Percentiles rank a stretch among this genome's conserved stretches.
phyloP scores from a whole-genome alignment of 2,888 invertebrate species.

The Ernsta delagoae region DNA sequence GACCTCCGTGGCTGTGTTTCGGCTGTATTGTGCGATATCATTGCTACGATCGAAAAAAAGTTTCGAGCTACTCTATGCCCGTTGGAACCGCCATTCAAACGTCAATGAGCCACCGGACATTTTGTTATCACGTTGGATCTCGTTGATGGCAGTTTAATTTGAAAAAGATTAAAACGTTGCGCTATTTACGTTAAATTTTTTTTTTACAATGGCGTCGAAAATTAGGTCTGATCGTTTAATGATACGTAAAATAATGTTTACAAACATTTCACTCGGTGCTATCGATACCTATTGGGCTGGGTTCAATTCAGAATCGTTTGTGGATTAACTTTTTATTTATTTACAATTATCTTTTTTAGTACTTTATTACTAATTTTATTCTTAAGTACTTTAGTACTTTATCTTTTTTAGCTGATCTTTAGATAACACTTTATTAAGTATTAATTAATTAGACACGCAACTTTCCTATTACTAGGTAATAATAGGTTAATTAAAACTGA shows the following conservation, averaged over 20 bases:
- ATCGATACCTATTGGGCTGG: too few relatives aligned
- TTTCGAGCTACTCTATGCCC: slow-evolving; percentile 47
- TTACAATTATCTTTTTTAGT: too few relatives aligned
- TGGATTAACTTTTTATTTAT: too few relatives aligned
- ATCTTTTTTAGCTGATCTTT: too few relatives aligned
- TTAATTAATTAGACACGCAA: too few relatives aligned
- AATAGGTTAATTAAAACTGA: too few relatives aligned
- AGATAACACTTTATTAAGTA: too few relatives aligned
- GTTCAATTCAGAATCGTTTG: too few relatives aligned
- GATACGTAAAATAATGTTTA: slow-evolving; percentile 65
- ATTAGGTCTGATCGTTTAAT: slow-evolving; percentile 59
- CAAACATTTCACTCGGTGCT: slow-evolving; percentile 33
- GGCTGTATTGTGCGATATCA: slow-evolving; percentile 65
- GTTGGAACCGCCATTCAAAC: slow-evolving; percentile 54
- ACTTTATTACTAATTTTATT: too few relatives aligned
- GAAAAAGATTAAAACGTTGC: slow-evolving; percentile 58
- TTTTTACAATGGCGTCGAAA: slow-evolving; percentile 38
- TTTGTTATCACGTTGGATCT: slow-evolving; percentile 65
- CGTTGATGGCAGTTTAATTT: slow-evolving; percentile 61
- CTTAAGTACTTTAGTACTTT: too few relatives aligned
- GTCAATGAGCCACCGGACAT: slow-evolving; percentile 69
- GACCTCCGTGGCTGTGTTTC: slow-evolving; percentile 56
- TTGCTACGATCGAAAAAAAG: slow-evolving; percentile 55
- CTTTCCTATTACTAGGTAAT: too few relatives aligned
- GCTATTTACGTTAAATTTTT: slow-evolving; percentile 42